Evolutionary conservation across 2,797 vertebrate genomes (phyloP).

Genomic region (Gymnopithys bicolor): DNA sequence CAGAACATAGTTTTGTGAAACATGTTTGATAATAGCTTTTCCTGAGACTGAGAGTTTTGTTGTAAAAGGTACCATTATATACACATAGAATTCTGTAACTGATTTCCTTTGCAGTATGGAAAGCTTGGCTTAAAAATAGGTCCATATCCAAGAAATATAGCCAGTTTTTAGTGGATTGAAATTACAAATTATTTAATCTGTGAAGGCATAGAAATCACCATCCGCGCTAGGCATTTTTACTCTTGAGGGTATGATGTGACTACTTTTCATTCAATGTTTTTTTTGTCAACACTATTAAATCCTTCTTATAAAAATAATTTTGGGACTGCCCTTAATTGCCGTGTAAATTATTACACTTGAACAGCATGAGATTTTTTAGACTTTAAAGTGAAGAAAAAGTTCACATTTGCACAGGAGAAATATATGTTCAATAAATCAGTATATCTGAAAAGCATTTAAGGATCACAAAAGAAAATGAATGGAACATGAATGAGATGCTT

Average conservation of each 20-base stretch:
- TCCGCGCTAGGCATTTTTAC: neutral
- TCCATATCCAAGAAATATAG: neutral
- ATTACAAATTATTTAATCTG: neutral
- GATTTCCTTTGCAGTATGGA: neutral
- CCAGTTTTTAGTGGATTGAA: neutral
- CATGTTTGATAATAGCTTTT: neutral
- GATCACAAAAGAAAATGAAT: constrained; percentile 6
- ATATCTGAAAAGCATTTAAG: constrained; percentile 18
- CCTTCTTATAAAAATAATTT: neutral
- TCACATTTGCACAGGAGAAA: neutral
- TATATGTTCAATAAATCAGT: neutral
- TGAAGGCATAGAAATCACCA: neutral
- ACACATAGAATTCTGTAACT: neutral
- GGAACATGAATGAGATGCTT: neutral
- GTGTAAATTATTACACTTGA: neutral
- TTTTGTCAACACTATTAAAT: neutral
- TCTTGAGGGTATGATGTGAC: neutral
- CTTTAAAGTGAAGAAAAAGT: neutral
- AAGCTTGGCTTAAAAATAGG: neutral
- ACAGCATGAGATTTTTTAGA: neutral
- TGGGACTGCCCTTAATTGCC: neutral
- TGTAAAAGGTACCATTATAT: neutral
- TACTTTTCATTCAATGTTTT: neutral
- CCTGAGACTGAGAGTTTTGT: neutral
- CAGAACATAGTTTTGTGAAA: neutral